Conservation (phyloP, 2,797 vertebrate genomes). For the Helicolenus hilgendorfi region DNA sequence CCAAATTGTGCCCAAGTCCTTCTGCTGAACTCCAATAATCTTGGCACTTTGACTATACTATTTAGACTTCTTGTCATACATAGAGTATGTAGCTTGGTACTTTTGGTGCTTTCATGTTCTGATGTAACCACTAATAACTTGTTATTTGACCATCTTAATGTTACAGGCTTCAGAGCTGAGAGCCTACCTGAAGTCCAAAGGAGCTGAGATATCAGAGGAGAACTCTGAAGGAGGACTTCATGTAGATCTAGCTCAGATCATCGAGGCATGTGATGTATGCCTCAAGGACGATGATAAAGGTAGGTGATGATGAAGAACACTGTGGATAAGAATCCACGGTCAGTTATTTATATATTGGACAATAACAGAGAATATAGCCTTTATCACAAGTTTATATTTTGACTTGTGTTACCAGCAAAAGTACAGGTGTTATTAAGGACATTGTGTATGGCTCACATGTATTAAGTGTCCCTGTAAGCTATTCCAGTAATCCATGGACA, state of each 20-base stretch:
- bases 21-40: too few relatives aligned
- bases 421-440: neutral
- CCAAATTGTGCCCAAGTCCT: too few relatives aligned
- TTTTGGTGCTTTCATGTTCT: neutral
- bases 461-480: neutral
- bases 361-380: too few relatives aligned
- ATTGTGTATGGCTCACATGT: too few relatives aligned
- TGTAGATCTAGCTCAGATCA: constrained; percentile 96
- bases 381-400: neutral
- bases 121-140: neutral
- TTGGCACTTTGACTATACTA: too few relatives aligned
- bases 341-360: neutral
- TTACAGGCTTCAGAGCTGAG: constrained; percentile 95
- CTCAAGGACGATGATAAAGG: constrained; percentile 99
- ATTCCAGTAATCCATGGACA: neutral
- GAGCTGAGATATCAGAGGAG: constrained; percentile 98
- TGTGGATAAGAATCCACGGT: neutral
- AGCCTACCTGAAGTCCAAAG: constrained; percentile 96
- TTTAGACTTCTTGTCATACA: too few relatives aligned
- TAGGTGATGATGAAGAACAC: constrained; percentile 66
- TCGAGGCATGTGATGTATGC: constrained; percentile 97
- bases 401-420: neutral
- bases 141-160: neutral
- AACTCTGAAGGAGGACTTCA: constrained; percentile 97
- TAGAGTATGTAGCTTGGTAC: too few relatives aligned